A percentile compares a stretch with the other conserved stretches of the same genome.
Conservation (phyloP, 1,140 invertebrate genomes). For the Fopius arisanus region DNA sequence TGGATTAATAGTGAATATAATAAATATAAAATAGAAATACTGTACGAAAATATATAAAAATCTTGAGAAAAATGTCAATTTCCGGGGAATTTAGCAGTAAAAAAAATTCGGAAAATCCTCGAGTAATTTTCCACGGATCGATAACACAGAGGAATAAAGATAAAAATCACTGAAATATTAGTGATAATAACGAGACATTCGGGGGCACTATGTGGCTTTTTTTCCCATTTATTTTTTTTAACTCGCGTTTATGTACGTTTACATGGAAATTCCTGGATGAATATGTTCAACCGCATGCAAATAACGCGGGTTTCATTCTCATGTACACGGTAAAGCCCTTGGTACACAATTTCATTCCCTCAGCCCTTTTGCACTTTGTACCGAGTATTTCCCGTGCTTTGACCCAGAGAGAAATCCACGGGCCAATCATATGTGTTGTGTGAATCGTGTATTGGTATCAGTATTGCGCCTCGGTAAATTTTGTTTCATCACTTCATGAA, state of each 20-base stretch:
- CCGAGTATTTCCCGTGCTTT: neutral
- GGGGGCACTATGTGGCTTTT: neutral
- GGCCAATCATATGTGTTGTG: neutral
- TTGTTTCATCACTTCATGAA: conserved; percentile 26
- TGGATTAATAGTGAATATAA: too few species aligned
- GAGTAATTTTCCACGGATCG: too few species aligned
- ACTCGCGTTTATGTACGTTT: conserved; percentile 1
- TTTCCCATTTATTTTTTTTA: neutral
- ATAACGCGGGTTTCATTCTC: conserved; percentile 8
- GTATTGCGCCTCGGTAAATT: neutral
- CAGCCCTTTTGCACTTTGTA: neutral
- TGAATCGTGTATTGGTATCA: conserved; percentile 1
- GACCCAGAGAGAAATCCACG: neutral
- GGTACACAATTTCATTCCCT: neutral
- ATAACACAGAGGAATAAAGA: too few species aligned
- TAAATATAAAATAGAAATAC: too few species aligned
- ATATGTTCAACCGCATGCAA: conserved; percentile 13
- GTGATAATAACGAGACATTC: neutral
- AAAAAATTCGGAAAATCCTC: too few species aligned
- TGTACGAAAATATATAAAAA: too few species aligned
- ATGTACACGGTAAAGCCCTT: neutral
- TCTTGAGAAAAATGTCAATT: too few species aligned
- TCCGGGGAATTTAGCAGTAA: too few species aligned
- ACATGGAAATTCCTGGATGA: neutral
- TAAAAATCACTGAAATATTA: neutral